Evolutionary conservation across 2,797 vertebrate species (phyloP), one percentile per base, ranked within the genome.

Genomic region (Setipinna tenuifilis): DNA sequence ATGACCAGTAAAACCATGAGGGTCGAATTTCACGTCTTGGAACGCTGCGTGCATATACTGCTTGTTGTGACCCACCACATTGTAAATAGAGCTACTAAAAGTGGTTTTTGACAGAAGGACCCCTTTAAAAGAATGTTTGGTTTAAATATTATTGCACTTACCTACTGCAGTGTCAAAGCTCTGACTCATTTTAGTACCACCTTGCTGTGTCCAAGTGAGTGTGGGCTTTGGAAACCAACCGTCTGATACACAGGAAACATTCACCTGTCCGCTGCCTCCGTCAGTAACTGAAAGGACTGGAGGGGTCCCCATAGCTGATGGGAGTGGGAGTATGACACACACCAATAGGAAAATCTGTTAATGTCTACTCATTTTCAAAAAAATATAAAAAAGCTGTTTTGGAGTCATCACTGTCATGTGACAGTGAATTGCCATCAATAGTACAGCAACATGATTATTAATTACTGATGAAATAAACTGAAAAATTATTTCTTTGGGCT

Each of bases 181-280:
- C 50, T 54, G 57, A 3, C 16, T 71, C 16, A 85, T 59, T 6
- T 57, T 10, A 28, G 25, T 61, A 14, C 82, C 71, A 28, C 41
- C 17, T 48, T 71, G 81, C 35, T 41, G 35, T 83, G 59, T 85
- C 87, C 84, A 87, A 61, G 61, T 82, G 75, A 85, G 16, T 21
- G 14, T 85, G 78, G 82, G 84, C 82, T 87, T 35, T 58, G 84
- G 84, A 21, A 44, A 85, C 85, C 81, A 83, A 7, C 81, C 85
- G 23, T 59, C 81, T 83, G 81, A 86, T 16, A 7, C 21, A 83
- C 85, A 86, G 85, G 81, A 82, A 3, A 86, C 21, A 21, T 86
- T 83, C 48, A 83, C 61, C 85, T 83, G 48, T 2, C 82, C 57
- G 46, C 2, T 57, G 25, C 19, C 61, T 62, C 28, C 48, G 57